Evolutionary conservation across 2,113 vertebrate genomes (phyloP), one percentile per base, ranked within the genome.

Genomic region (Piprites chloris): DNA sequence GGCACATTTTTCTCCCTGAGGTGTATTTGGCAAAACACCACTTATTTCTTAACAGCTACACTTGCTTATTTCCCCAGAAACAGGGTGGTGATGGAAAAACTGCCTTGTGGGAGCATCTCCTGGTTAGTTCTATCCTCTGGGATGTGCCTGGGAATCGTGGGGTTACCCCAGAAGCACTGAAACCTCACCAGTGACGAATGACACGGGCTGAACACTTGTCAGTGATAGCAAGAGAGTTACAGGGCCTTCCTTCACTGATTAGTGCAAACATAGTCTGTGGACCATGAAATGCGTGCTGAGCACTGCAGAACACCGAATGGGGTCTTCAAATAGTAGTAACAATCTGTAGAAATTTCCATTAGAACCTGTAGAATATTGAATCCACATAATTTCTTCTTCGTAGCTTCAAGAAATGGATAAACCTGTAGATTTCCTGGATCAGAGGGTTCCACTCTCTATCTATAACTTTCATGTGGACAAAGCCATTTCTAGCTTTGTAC

Each of bases 291-390:
- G n/a, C 11, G 1, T 19, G n/a, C 24, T 28, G 8, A 83, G 20
- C 30, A 11, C 6, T 35, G 27, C 28, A 53, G n/a, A 72, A 2
- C 52, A 14, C 17, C 13, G 23, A 35, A 24, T 4, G 5, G 4
- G 12, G 5, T 20, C 15, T 80, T 73, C 23, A 61, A n/a, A 46
- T 37, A 23, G 27, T 32, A 13, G 12, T 14, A 37, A 10, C 1
- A 20, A 52, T 19, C 39, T 42, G 30, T 46, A 55, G 47, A 46
- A 55, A 12, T 41, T 84, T 9, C 17, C 0, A 0, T 17, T n/a
- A 61, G 23, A n/a, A 47, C 33, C 27, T 42, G 41, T 32, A 49
- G 33, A 44, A 72, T 75, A 72, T 75, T 18, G 62, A 59, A 66
- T 35, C 21, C 12, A 27, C 18, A 21, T 7, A 30, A 33, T 53